Conservation (phyloP, 2,797 vertebrate species). For the Poliocrania exsul region DNA sequence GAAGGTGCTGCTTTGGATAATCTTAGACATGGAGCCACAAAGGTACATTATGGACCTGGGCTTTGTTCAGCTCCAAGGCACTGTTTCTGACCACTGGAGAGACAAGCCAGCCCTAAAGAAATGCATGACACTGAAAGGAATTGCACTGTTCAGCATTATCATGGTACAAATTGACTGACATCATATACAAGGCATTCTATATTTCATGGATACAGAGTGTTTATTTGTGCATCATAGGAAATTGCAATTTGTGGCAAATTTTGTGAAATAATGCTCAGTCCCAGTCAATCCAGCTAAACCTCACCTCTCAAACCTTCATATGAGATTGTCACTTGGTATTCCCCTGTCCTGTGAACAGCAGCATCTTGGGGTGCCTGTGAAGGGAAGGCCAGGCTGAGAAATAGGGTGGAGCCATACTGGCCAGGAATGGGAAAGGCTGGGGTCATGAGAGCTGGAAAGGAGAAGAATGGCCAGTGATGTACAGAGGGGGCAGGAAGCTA, state of each 20-base stretch:
- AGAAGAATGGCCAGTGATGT: neutral
- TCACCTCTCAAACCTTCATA: neutral
- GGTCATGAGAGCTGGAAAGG: neutral
- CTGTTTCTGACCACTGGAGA: neutral
- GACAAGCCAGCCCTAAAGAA: neutral
- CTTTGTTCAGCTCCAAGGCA: neutral
- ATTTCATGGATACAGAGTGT: neutral
- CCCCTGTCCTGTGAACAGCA: neutral
- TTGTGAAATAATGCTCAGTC: neutral
- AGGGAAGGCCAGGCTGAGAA: neutral
- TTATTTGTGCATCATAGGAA: neutral
- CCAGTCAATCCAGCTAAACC: neutral
- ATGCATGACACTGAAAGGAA: neutral
- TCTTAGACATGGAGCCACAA: neutral
- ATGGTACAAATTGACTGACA: neutral
- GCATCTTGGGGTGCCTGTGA: neutral
- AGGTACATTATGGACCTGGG: neutral
- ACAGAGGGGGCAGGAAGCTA: neutral
- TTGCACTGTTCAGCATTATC: neutral
- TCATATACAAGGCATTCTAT: neutral
- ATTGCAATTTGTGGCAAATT: neutral
- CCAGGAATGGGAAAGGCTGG: neutral
- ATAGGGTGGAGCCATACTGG: rapidly evolving
- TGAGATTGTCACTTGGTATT: neutral
- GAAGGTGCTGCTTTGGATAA: neutral